phyloP scores from a whole-genome alignment of 2,113 vertebrate genomes.

The Aphyosemion australe region DNA sequence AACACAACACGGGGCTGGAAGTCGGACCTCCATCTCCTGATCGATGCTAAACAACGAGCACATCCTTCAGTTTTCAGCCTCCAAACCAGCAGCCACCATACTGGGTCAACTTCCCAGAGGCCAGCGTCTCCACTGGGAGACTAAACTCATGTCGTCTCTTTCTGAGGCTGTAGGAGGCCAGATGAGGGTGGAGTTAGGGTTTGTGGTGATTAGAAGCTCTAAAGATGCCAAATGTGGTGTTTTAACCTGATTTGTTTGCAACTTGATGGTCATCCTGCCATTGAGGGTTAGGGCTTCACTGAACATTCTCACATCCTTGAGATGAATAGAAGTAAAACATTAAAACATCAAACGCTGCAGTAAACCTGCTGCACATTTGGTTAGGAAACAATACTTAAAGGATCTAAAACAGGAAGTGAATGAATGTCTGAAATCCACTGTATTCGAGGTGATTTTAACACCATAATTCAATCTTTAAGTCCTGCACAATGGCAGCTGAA shows the following conservation, averaged over 20 bases:
- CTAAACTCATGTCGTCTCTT: background rate
- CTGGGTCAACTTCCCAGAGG: background rate
- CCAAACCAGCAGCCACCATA: background rate
- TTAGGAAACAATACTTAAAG: constrained; percentile 24
- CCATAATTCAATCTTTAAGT: constrained; percentile 33
- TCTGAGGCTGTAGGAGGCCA: background rate
- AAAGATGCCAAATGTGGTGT: background rate
- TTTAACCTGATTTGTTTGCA: background rate
- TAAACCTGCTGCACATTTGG: too few species aligned
- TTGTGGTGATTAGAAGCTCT: background rate
- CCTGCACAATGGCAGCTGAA: constrained; percentile 30
- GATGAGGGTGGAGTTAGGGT: background rate
- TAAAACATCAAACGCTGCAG: too few species aligned
- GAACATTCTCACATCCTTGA: too few species aligned
- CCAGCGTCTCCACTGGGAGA: background rate
- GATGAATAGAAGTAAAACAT: too few species aligned
- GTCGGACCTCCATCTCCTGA: constrained; percentile 66
- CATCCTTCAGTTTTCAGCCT: constrained; percentile 44
- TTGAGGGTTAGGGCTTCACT: too few species aligned
- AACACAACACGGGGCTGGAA: constrained; percentile 56
- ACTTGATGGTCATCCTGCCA: too few species aligned
- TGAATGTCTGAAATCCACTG: constrained; percentile 43
- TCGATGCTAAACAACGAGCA: constrained; percentile 64
- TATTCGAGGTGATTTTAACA: constrained; percentile 37
- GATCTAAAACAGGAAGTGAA: constrained; percentile 48